Evolutionary conservation across 2,113 vertebrate genomes (phyloP).

Genomic region (Oreotragus oreotragus): DNA sequence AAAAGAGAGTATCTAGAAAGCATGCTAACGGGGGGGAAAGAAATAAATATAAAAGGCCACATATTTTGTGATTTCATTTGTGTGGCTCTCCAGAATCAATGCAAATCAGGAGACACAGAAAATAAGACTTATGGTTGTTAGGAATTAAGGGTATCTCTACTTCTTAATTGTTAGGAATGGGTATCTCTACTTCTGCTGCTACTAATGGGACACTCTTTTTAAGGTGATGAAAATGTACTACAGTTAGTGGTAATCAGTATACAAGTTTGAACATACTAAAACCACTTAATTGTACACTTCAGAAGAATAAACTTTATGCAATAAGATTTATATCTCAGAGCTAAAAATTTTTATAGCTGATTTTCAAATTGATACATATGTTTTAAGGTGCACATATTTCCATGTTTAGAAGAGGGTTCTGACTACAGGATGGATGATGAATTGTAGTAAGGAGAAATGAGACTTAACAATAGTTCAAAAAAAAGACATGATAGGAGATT

Average conservation of each 20-base stretch:
- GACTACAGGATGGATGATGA: not conserved
- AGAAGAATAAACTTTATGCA: not conserved
- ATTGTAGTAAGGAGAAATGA: not conserved
- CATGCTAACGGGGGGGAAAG: not conserved
- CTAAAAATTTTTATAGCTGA: not conserved
- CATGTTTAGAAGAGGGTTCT: slow-evolving; percentile 3
- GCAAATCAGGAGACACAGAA: not conserved
- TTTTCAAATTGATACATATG: not conserved
- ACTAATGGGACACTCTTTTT: not conserved
- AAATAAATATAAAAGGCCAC: not conserved
- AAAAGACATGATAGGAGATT: not conserved
- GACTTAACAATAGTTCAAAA: not conserved
- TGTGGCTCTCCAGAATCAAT: not conserved
- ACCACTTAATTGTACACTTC: not conserved
- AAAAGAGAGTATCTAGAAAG: slow-evolving; percentile 1
- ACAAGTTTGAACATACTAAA: not conserved
- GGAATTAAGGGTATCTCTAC: not conserved
- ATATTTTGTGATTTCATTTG: not conserved
- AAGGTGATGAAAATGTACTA: not conserved
- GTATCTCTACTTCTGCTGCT: not conserved
- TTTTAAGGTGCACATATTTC: not conserved
- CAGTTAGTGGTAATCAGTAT: not conserved
- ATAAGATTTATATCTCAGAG: not conserved
- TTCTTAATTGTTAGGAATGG: not conserved
- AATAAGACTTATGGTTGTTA: not conserved